Base-by-base conservation (phyloP, 2,797 vertebrate species). In the Brachyrhaphis roseni region DNA sequence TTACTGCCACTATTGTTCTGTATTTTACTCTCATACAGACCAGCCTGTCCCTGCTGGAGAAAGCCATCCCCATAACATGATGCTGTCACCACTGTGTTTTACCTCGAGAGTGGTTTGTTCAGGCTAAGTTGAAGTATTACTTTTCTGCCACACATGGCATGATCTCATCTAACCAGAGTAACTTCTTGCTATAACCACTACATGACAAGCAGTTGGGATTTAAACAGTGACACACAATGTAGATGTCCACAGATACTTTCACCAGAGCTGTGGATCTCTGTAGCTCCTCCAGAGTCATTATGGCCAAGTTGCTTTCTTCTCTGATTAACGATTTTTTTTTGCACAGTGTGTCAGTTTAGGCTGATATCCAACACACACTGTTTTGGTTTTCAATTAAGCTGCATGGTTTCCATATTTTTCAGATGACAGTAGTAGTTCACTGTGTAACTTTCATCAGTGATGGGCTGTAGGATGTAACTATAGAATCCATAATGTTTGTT, bases 371-470 rank as follows among this genome's bases (percentile, higher is more conserved):
- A n/a, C 23, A n/a, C 23, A 26, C 26, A 13, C 49, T 2, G 11
- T 45, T 51, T 3, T 41, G 41, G 23, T 70, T 41, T 68, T 12
- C 10, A 68, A 68, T 41, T 68, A 68, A 68, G 34, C 36, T 68
- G 36, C 41, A 39, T 66, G 64, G 36, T 68, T 68, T 68, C 36
- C 36, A 68, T 41, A 4, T 66, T 26, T 39, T 39, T 68, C 62
- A 36, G 62, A 43, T 6, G 4, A 41, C 34, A 26, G 88, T 89
- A 68, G 71, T 36, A 78, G 78, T 90, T 88, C 85, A 83, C 93
- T 90, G 88, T 92, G 89, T 89, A 91, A 93, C 93, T 93, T 90
- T 87, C 83, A 89, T 91, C 87, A 82, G 57, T 87, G 76, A 89
- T 77, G 77, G 85, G 86, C 89, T n/a, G 72, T 77, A 89, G 86